Conservation (phyloP, 1,140 invertebrate genomes). For the Spodoptera litura region DNA sequence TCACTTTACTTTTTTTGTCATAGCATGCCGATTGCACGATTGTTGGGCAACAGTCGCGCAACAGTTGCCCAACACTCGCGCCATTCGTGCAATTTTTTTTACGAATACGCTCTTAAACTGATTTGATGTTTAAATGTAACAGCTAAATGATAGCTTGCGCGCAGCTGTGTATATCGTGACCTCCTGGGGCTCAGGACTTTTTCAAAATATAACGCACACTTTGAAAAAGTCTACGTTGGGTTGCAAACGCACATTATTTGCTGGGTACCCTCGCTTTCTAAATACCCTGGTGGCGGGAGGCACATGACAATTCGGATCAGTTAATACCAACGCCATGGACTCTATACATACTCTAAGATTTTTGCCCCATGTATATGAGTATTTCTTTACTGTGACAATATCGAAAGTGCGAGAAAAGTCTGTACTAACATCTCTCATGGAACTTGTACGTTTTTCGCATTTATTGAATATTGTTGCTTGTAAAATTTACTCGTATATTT, state of each 20-base stretch:
- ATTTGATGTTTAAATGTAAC: slow-evolving; percentile 67
- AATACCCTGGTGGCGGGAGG: slow-evolving; percentile 77
- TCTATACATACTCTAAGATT: neutral
- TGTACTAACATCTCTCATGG: no score
- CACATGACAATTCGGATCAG: slow-evolving; percentile 60
- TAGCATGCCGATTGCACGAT: neutral
- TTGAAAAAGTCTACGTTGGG: slow-evolving; percentile 61
- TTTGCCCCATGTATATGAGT: no score
- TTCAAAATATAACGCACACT: slow-evolving; percentile 58
- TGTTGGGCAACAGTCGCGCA: neutral
- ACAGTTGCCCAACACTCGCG: neutral
- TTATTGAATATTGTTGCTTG: no score
- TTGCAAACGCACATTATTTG: slow-evolving; percentile 62
- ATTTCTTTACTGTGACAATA: no score
- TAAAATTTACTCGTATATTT: no score
- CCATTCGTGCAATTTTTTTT: neutral
- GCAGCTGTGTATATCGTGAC: slow-evolving; percentile 83
- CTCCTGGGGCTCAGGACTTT: slow-evolving; percentile 76
- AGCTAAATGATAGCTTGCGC: slow-evolving; percentile 80
- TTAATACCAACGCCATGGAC: neutral
- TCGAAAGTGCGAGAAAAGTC: no score
- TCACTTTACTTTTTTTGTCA: neutral
- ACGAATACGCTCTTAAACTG: neutral
- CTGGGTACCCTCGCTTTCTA: slow-evolving; percentile 70
- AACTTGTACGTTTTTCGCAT: no score